Base-by-base conservation (phyloP, 2,797 vertebrate genomes). In the Trachurus trachurus region DNA sequence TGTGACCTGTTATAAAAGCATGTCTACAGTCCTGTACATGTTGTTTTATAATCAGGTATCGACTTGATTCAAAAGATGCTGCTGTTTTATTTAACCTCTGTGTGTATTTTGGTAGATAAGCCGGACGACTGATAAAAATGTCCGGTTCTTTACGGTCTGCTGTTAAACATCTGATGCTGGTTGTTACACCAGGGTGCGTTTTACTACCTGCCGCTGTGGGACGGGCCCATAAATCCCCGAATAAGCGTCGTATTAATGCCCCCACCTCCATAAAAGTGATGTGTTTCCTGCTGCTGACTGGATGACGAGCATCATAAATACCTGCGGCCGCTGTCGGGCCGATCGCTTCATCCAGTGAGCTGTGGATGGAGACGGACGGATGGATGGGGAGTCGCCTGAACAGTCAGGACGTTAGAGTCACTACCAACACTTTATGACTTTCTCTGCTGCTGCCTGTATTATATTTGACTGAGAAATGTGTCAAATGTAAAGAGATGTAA, bases 211-310 rank as follows among this genome's bases (percentile, higher is more conserved):
- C 72, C 71, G 67, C 65, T 83, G 87, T 72, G 0, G 9, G 88
- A 92, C 89, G 78, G 92, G 90, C 83, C 83, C 86, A 87, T 95
- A 94, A 93, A 95, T 95, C 92, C 86, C 85, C 26, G 72, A 84
- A 3, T 92, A 93, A 94, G 93, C 89, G 90, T 80, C 72, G 74
- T 80, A 89, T 92, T 95, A 93, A 94, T 93, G 88, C 58, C 47
- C 31, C 58, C 82, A 34, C 31, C 62, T 54, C 84, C 85, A 86
- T 93, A 94, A 95, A 95, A 90, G 69, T 91, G 88, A 92, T 91
- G 84, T 87, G 90, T 90, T 94, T 84, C 85, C 91, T 69, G 87
- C 92, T 0, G 13, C 84, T 83, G 89, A 85, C 89, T 88, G 88
- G 84, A 80, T 86, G 91, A 88, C 37, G 21, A 83, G 3, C 52